Evolutionary conservation across 2,888 invertebrate species (phyloP).

Genomic region (Oscheius sp.): DNA sequence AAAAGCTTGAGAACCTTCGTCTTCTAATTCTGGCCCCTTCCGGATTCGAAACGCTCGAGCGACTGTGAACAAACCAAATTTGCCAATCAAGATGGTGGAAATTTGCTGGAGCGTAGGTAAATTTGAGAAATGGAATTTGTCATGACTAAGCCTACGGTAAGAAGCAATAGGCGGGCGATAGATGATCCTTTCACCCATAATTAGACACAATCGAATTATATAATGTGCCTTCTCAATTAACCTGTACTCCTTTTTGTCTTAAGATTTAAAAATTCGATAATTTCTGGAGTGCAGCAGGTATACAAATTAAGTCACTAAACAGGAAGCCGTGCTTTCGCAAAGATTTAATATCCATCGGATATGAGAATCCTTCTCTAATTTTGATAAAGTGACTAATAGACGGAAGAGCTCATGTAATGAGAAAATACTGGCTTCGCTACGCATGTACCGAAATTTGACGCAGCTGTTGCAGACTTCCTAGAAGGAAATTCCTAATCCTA

Average conservation of each 20-base stretch:
- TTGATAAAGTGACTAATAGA: slow-evolving; percentile 14
- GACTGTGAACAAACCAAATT: slow-evolving; percentile 25
- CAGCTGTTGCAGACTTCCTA: too few species aligned
- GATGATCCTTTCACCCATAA: too few species aligned
- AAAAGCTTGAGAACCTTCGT: background rate
- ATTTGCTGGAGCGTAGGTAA: slow-evolving; percentile 7
- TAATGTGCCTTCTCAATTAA: background rate
- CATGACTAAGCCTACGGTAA: too few species aligned
- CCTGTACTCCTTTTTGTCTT: too few species aligned
- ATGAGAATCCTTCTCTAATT: slow-evolving; percentile 3
- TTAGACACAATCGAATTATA: background rate
- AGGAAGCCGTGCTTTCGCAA: background rate
- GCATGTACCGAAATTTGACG: too few species aligned
- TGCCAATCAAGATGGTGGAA: slow-evolving; percentile 27
- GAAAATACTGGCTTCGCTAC: background rate
- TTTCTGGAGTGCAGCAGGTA: background rate
- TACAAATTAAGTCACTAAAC: background rate
- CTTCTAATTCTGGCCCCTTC: background rate
- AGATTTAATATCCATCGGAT: background rate
- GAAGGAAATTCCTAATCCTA: too few species aligned
- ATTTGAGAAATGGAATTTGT: slow-evolving; percentile 27
- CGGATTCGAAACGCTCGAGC: slow-evolving; percentile 22
- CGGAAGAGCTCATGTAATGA: background rate
- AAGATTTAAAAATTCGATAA: background rate
- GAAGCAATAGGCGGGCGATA: background rate